Evolutionary conservation across 2,888 invertebrate species (phyloP), one percentile per base, ranked within the genome.

Genomic region (Digitonthophagus gazella): DNA sequence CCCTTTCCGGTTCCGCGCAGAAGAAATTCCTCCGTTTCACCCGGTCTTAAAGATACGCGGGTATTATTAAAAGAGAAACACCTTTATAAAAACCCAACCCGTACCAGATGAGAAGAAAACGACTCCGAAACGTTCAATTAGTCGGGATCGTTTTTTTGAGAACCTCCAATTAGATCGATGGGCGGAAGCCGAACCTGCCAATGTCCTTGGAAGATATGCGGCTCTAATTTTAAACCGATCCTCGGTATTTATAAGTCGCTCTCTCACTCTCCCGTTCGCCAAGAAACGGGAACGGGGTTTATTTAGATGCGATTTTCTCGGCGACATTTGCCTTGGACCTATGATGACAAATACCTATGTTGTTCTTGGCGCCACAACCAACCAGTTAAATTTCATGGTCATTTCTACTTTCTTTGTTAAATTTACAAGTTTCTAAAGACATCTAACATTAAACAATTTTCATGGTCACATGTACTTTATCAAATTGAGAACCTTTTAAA

Each of bases 131-230:
- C 28, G 28, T 44, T 44, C 28, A 44, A 44, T 44, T 44, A 44
- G 28, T 44, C 6, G 8, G 28, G 28, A 8, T 8, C 11, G 8
- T 5, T 18, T 15, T 61, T 61, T 61, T 4, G n/a, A 20, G 19
- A 19, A 19, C 20, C 15, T 61, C 14, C 19, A 61, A 20, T 61
- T 8, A 20, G 18, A 61, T n/a, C 8, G 61, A 65, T 55, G 54
- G 54, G 54, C 65, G 65, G 65, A 65, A 65, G 65, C 44, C 18
- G 61, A 55, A 65, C 54, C 55, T 55, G 44, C 18, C 55, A 18
- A 54, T 55, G 68, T 61, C 69, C 69, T 69, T 69, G 66, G 56
- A 66, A 66, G 66, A 69, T 66, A 68, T 68, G 69, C 63, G 65
- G 63, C 55, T 58, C 61, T 69, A 66, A 69, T 66, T 66, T 69